A percentile compares a stretch with the other conserved stretches of the same genome.
These are phyloP conservation scores for Drosophila orosa DNA, from an alignment of 1,140 invertebrate genomes.

Conservation along the genomic window DNA sequence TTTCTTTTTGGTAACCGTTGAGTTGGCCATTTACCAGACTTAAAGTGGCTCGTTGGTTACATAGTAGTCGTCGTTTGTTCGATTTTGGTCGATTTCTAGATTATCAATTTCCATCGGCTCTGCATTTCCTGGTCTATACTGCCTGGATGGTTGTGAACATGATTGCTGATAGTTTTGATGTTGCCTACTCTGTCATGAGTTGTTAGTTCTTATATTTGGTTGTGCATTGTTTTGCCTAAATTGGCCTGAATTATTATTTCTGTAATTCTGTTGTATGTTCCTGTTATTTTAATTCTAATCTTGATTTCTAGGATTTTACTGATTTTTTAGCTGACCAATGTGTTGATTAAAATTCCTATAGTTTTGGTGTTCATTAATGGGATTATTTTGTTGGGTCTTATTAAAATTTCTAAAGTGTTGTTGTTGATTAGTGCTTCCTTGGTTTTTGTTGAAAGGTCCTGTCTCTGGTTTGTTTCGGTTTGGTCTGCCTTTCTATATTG, in stretches of 20 bases:
- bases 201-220: background rate
- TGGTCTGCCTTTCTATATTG: background rate
- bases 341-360: slow-evolving; percentile 4
- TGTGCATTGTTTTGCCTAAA: background rate
- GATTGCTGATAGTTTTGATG: too few relatives aligned
- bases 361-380: background rate
- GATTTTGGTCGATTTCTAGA: background rate
- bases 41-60: background rate
- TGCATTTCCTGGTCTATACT: background rate
- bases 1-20: slow-evolving; percentile 3
- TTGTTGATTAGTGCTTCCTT: too few relatives aligned
- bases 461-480: too few relatives aligned
- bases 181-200: too few relatives aligned
- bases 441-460: too few relatives aligned
- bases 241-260: background rate
- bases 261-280: background rate
- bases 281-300: background rate
- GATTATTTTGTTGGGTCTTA: too few relatives aligned
- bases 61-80: background rate
- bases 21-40: slow-evolving; percentile 6
- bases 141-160: too few relatives aligned
- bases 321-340: too few relatives aligned
- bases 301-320: background rate
- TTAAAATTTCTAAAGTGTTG: too few relatives aligned
- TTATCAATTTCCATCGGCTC: background rate